Percentiles rank a stretch among this genome's conserved stretches.
phyloP scores from a whole-genome alignment of 2,113 vertebrate species.

The Tetrao urogallus region DNA sequence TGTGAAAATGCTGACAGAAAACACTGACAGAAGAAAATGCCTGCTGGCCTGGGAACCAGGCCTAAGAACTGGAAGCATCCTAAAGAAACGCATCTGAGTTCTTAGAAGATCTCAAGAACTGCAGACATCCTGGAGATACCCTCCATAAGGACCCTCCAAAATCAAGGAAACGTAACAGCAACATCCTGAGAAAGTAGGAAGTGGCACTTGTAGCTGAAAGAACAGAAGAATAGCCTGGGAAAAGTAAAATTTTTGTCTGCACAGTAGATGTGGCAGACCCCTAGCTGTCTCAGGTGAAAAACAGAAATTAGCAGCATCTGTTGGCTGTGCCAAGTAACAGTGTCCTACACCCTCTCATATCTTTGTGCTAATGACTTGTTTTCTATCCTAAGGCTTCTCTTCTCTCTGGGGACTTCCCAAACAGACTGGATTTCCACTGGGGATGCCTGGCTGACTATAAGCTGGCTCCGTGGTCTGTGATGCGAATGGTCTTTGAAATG shows the following conservation, averaged over 20 bases:
- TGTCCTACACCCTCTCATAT: background rate
- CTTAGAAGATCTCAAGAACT: background rate
- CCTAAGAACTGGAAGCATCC: background rate
- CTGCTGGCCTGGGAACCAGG: background rate
- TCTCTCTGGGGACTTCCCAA: background rate
- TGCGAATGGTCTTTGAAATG: background rate
- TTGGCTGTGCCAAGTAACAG: background rate
- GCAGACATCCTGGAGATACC: background rate
- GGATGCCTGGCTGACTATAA: background rate
- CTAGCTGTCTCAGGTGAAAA: too few relatives aligned
- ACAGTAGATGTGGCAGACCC: too few relatives aligned
- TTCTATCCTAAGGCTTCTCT: background rate
- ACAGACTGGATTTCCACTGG: background rate
- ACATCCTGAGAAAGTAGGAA: background rate
- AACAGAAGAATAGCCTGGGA: background rate
- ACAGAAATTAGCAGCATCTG: background rate
- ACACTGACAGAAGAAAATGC: background rate
- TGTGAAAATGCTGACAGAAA: background rate
- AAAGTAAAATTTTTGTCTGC: background rate
- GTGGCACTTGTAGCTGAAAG: background rate
- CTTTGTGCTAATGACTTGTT: background rate
- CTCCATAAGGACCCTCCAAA: background rate
- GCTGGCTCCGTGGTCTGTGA: background rate
- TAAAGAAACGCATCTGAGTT: background rate
- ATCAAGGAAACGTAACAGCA: background rate